Conservation (phyloP, 2,113 vertebrate species). For the Peromyscus californicus region DNA sequence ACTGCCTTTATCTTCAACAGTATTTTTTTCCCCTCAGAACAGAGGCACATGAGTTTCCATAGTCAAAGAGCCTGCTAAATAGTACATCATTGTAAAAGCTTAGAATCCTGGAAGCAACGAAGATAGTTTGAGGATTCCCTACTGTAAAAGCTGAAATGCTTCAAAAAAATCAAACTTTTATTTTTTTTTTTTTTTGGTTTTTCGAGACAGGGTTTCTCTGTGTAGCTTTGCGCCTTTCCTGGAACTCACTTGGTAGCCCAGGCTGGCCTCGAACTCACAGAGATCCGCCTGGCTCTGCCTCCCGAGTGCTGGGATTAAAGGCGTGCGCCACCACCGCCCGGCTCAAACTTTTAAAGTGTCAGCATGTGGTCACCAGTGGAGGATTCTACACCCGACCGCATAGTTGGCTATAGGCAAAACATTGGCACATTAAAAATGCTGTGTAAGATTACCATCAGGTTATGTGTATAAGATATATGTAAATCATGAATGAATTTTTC, state of each 20-base stretch:
- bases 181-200: too few species aligned
- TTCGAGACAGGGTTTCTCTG: too few species aligned
- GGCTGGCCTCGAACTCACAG: too few species aligned
- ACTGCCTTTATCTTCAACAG: conserved; percentile 13
- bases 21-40: not conserved
- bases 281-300: too few species aligned
- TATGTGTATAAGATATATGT: not conserved
- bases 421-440: not conserved
- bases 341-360: not conserved
- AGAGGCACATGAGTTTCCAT: not conserved
- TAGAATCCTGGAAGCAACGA: not conserved
- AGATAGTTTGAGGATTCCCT: not conserved
- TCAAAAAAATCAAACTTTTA: not conserved
- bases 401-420: not conserved
- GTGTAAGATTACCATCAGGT: not conserved
- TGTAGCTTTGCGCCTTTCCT: too few species aligned
- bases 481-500: not conserved
- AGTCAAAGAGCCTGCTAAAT: not conserved
- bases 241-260: too few species aligned
- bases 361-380: not conserved
- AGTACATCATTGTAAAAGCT: not conserved
- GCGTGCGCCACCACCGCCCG: too few species aligned
- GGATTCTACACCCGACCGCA: not conserved
- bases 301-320: too few species aligned
- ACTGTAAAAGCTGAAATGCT: not conserved